These are phyloP conservation scores for Sphaerophoria rueppellii DNA, from an alignment of 2,888 invertebrate species.

Conservation along the genomic window DNA sequence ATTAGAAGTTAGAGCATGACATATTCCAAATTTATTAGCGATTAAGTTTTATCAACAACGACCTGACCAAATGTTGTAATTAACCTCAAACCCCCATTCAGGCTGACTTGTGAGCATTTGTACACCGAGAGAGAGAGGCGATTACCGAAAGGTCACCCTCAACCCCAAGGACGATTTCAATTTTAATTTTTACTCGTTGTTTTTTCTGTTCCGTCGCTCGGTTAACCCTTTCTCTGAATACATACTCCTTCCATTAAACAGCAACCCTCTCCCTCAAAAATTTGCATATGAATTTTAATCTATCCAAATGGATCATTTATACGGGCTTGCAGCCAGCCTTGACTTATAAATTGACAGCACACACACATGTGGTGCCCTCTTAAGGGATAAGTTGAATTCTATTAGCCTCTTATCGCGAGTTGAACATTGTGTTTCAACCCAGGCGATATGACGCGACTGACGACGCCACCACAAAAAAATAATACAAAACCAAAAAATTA, in stretches of 20 bases:
- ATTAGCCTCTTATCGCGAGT: constrained; percentile 73
- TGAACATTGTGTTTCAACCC: constrained; percentile 47
- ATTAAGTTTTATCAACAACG: constrained; percentile 75
- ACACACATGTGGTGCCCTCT: constrained; percentile 67
- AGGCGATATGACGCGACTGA: constrained; percentile 45
- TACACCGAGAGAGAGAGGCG: neutral
- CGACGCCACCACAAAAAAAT: neutral
- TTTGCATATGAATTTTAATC: constrained; percentile 76
- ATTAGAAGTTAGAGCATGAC: constrained; percentile 30
- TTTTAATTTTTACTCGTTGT: constrained; percentile 47
- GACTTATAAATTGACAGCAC: constrained; percentile 20
- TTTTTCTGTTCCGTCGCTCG: neutral
- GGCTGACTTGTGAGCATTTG: too few species aligned
- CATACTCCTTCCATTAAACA: neutral
- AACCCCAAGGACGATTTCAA: constrained; percentile 55
- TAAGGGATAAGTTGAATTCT: constrained; percentile 73
- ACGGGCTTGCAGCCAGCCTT: constrained; percentile 52
- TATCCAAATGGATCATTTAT: constrained; percentile 73
- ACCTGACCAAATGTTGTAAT: constrained; percentile 78
- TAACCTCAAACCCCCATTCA: constrained; percentile 76
- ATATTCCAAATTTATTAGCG: constrained; percentile 73
- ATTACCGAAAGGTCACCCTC: constrained; percentile 47
- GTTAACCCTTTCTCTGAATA: constrained; percentile 42
- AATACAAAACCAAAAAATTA: constrained; percentile 13
- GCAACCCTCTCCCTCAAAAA: constrained; percentile 32